Conservation (phyloP, 2,113 vertebrate species). For the Colaptes auratus region DNA sequence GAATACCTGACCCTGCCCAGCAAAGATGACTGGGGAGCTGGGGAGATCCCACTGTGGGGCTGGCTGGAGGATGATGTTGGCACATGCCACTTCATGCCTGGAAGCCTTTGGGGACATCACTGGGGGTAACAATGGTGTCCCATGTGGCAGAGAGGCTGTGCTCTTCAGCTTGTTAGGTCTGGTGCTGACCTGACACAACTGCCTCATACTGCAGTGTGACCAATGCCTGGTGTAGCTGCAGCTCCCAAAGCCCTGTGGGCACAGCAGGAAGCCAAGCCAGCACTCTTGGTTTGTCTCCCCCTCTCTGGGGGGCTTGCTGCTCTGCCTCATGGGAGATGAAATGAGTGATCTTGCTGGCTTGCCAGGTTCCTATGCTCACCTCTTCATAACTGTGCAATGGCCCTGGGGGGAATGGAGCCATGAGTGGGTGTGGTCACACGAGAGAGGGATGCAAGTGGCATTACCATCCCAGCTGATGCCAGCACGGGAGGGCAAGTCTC, state of each 20-base stretch:
- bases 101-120: background rate
- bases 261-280: background rate
- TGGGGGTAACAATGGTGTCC: background rate
- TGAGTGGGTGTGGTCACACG: fast-evolving
- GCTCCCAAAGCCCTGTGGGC: background rate
- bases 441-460: slow-evolving; percentile 39
- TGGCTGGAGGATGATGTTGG: background rate
- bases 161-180: background rate
- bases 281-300: fast-evolving
- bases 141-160: background rate
- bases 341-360: background rate
- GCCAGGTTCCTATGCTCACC: slow-evolving; percentile 5
- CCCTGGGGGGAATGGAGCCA: background rate
- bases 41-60: fast-evolving
- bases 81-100: background rate
- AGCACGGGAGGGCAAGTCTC: background rate
- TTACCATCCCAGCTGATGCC: background rate
- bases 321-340: background rate
- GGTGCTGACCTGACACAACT: background rate
- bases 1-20: background rate
- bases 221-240: fast-evolving
- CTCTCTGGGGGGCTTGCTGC: background rate
- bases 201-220: background rate
- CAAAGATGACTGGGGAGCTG: fast-evolving
- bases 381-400: background rate